Evolutionary conservation across 2,888 invertebrate species (phyloP), one percentile per base, ranked within the genome.

Genomic region (Deladenus siricidicola): DNA sequence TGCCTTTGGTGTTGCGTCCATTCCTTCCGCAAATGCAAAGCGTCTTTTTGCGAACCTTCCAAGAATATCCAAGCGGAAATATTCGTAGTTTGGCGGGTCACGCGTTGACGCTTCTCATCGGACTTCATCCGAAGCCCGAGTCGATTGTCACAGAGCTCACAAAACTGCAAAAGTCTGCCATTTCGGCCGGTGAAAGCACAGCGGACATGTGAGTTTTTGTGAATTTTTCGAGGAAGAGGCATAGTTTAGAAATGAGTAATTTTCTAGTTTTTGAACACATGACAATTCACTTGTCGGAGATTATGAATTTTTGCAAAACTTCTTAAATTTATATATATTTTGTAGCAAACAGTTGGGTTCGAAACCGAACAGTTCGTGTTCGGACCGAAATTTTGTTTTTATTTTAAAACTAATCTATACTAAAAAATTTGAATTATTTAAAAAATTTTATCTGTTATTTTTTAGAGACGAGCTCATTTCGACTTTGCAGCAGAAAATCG

Each of bases 21-120:
- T 98, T 98, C 83, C 84, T 96, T 75, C 96, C 98, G 1, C 98
- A 98, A 82, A 85, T 98, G 43, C 96, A 96, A 84, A 94, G 94
- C 1, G 96, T 96, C 21, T 96, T 98, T 83, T 85, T 94, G 53
- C 94, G 94, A 82, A 89, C 94, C 3, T 83, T 96, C 58, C 87
- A 88, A 79, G 98, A 98, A 81, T 85, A 88, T 28, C 58, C 70
- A 4, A 73, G 74, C 0, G 53, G 65, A 39, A 64, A 65, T 43
- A 71, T 74, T 6, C 62, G 75, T 6, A 43, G 28, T 24, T 26
- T 52, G 30, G 69, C 69, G 14, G 81, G 81, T 1, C 70, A 74
- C 19, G 94, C 93, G 55, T 84, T 96, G 26, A 86, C 90, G 67
- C 86, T 89, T 80, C 84, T 94, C 14, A 30, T 65, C 17, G 34